A percentile compares a stretch with the other conserved stretches of the same genome.
phyloP scores from a whole-genome alignment of 2,888 invertebrate genomes.

The Mythimna ferrago region DNA sequence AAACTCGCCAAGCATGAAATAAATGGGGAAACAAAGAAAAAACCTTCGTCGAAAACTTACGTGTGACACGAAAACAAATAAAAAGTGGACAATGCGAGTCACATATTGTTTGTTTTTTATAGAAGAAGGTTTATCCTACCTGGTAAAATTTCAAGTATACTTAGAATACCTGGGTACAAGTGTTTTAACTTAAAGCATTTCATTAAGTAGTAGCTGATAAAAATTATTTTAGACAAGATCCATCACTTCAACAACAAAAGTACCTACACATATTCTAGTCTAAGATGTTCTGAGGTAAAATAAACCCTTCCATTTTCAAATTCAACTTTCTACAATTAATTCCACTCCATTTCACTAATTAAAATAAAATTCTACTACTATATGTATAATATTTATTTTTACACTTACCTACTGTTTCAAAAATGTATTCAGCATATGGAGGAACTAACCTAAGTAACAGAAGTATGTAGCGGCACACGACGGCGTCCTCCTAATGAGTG shows the following conservation, averaged over 20 bases:
- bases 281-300: too few species aligned
- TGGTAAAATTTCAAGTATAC: not conserved
- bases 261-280: not conserved
- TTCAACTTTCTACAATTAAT: not conserved
- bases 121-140: not conserved
- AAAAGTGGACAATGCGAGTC: too few species aligned
- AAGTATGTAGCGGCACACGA: conserved; percentile 49
- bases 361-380: conserved; percentile 12
- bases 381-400: conserved; percentile 31
- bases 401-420: conserved; percentile 30
- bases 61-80: not conserved
- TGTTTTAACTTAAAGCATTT: not conserved
- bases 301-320: not conserved
- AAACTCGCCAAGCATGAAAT: conserved; percentile 4
- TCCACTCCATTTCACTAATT: conserved; percentile 20
- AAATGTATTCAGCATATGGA: conserved; percentile 41
- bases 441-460: conserved; percentile 62
- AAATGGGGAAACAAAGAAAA: conserved; percentile 25
- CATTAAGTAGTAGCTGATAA: not conserved
- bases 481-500: conserved; percentile 63
- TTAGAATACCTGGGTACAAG: not conserved
- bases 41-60: not conserved
- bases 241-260: not conserved
- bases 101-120: too few species aligned
- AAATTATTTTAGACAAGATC: not conserved